phyloP scores from a whole-genome alignment of 2,888 invertebrate species.

The Drosophila kuntzei region DNA sequence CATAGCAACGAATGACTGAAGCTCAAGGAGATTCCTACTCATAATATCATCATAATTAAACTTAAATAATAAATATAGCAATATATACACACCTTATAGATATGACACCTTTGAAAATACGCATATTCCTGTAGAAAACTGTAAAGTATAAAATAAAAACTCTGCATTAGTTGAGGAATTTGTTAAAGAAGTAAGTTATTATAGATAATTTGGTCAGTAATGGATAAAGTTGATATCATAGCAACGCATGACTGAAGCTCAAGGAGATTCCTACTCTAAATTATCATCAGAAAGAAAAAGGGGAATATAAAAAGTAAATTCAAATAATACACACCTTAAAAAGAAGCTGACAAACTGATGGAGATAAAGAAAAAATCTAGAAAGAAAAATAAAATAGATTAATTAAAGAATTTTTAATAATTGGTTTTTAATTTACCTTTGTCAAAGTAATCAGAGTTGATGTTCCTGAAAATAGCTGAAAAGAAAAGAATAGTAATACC shows the following conservation, averaged over 20 bases:
- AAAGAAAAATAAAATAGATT: slow-evolving; percentile 2
- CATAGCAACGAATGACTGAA: slow-evolving; percentile 73
- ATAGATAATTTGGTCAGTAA: slow-evolving; percentile 48
- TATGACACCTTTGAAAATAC: neutral
- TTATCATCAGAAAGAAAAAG: slow-evolving; percentile 55
- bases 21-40: slow-evolving; percentile 82
- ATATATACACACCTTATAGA: slow-evolving; percentile 32
- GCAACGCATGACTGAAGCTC: slow-evolving; percentile 76
- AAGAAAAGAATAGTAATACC: slow-evolving; percentile 25
- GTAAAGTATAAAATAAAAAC: neutral
- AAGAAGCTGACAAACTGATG: neutral
- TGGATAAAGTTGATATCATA: slow-evolving; percentile 67
- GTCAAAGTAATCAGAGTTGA: fast-evolving
- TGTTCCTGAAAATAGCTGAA: slow-evolving; percentile 17
- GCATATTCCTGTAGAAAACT: neutral
- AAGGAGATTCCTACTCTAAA: slow-evolving; percentile 78
- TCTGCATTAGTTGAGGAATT: neutral
- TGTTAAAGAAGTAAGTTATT: neutral
- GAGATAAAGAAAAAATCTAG: neutral
- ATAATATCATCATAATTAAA: slow-evolving; percentile 60
- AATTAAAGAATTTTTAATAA: neutral
- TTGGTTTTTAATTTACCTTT: slow-evolving; percentile 39
- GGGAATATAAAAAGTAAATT: no score
- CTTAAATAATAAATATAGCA: neutral
- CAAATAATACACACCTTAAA: slow-evolving; percentile 33